A percentile compares a stretch with the other conserved stretches of the same genome.
Evolutionary conservation across 2,113 vertebrate species (phyloP).

Genomic region (Rhinolophus sinicus): DNA sequence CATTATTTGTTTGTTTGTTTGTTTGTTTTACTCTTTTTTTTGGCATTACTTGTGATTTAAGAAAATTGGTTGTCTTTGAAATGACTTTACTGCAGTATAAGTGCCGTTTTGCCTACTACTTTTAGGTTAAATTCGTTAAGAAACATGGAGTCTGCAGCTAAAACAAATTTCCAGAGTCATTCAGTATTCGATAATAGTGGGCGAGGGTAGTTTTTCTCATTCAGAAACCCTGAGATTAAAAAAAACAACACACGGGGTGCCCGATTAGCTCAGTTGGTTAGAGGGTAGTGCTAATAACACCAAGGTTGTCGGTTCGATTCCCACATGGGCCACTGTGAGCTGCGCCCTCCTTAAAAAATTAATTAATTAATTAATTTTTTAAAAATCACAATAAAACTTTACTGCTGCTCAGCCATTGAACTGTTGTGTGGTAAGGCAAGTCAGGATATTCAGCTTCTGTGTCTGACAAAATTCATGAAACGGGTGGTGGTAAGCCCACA

Average conservation of each 20-base stretch:
- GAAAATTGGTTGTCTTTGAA: neutral
- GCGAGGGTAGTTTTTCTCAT: neutral
- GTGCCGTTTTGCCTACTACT: neutral
- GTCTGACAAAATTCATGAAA: neutral
- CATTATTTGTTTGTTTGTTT: too few species aligned
- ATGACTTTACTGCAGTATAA: neutral
- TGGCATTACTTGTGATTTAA: neutral
- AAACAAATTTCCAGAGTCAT: neutral
- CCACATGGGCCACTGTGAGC: too few species aligned
- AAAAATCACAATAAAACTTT: neutral
- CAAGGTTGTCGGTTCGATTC: too few species aligned
- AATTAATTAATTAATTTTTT: too few species aligned
- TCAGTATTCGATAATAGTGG: neutral
- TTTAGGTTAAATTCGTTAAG: neutral
- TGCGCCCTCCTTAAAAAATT: too few species aligned
- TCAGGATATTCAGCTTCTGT: neutral
- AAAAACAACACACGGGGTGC: too few species aligned
- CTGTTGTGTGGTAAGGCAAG: neutral
- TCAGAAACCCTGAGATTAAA: neutral
- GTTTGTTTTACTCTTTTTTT: too few species aligned
- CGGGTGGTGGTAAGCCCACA: neutral
- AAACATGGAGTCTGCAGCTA: neutral
- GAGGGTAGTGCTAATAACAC: too few species aligned
- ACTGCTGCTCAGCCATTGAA: neutral
- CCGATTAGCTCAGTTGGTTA: too few species aligned